A percentile compares a stretch with the other conserved stretches of the same genome.
phyloP scores from a whole-genome alignment of 1,140 invertebrate species.

The Diorhabda sublineata region DNA sequence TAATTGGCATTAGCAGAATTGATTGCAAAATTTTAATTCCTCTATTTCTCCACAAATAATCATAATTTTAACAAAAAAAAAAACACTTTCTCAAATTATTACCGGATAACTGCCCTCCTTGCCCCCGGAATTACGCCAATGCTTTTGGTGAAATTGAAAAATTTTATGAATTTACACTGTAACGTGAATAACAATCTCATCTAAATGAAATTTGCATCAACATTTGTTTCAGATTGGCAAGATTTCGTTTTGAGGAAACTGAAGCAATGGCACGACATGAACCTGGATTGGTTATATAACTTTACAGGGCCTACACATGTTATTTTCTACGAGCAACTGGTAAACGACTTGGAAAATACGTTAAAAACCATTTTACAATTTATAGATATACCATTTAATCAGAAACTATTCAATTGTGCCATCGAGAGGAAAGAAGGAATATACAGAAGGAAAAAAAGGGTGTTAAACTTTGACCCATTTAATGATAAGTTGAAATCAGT shows the following conservation, averaged over 20 bases:
- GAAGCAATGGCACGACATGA: slow-evolving; percentile 62
- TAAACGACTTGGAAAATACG: slow-evolving; percentile 57
- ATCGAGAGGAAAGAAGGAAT: slow-evolving; percentile 64
- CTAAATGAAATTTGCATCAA: no score
- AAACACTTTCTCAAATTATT: no score
- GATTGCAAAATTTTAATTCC: no score
- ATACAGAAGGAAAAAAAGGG: slow-evolving; percentile 61
- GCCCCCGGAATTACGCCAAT: no score
- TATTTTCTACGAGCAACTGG: slow-evolving; percentile 67
- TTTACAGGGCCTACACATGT: slow-evolving; percentile 66
- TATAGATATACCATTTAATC: slow-evolving; percentile 52
- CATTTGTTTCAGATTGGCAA: slow-evolving; percentile 60
- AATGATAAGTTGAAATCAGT: slow-evolving; percentile 56
- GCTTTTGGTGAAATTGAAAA: no score
- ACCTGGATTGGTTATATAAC: slow-evolving; percentile 64
- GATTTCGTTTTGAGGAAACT: slow-evolving; percentile 66
- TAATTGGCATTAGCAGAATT: no score
- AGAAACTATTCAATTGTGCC: slow-evolving; percentile 56
- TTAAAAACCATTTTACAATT: slow-evolving; percentile 59
- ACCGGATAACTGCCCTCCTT: no score
- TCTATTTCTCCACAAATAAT: no score
- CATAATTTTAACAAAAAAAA: no score
- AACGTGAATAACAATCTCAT: no score
- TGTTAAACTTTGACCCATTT: slow-evolving; percentile 65
- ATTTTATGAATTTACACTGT: no score